Conservation (phyloP, 2,797 vertebrate genomes). For the Acrossocheilus fasciatus region DNA sequence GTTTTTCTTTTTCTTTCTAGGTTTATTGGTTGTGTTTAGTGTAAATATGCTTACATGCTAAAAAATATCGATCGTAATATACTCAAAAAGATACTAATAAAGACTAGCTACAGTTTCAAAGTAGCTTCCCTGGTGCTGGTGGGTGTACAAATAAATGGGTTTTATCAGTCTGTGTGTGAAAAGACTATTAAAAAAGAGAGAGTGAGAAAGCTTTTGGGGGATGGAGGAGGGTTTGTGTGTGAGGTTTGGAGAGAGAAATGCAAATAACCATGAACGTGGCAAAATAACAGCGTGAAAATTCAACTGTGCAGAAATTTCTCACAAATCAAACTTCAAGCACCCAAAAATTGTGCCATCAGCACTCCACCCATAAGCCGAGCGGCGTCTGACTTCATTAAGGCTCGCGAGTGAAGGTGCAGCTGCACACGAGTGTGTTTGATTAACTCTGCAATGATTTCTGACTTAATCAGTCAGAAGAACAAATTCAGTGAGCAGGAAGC, state of each 20-base stretch:
- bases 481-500: slow-evolving; percentile 79
- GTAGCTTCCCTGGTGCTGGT: neutral
- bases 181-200: slow-evolving; percentile 22
- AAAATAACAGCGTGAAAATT: slow-evolving; percentile 33
- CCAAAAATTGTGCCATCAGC: slow-evolving; percentile 44
- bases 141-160: neutral
- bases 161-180: neutral
- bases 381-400: slow-evolving; percentile 47
- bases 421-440: slow-evolving; percentile 49
- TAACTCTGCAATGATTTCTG: slow-evolving; percentile 76
- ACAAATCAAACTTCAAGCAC: slow-evolving; percentile 48
- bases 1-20: neutral
- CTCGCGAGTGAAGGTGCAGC: slow-evolving; percentile 35
- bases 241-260: slow-evolving; percentile 25
- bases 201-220: neutral
- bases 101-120: slow-evolving; percentile 10
- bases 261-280: slow-evolving; percentile 30
- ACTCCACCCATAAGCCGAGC: slow-evolving; percentile 34
- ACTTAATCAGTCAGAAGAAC: slow-evolving; percentile 78
- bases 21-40: neutral
- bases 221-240: neutral
- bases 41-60: neutral
- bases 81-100: slow-evolving; percentile 6
- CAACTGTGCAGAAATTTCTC: slow-evolving; percentile 39
- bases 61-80: neutral